phyloP scores from a whole-genome alignment of 2,888 invertebrate genomes.

The Lacanobia wlatinum region DNA sequence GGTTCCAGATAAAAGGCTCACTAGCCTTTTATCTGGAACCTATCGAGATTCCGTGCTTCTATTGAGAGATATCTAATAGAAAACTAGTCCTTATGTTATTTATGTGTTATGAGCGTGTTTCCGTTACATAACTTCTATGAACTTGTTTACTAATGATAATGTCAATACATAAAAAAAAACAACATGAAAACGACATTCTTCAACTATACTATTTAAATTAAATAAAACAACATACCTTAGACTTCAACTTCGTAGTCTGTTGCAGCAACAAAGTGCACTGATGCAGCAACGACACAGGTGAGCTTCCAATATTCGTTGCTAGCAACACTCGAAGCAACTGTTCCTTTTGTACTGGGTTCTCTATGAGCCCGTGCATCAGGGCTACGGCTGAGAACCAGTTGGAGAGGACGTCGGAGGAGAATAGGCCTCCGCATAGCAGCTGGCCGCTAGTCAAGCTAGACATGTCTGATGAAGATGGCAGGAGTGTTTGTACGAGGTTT shows the following conservation, averaged over 20 bases:
- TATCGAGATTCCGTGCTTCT: no score
- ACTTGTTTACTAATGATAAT: background rate
- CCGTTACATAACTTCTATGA: background rate
- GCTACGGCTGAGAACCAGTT: slow-evolving; percentile 99
- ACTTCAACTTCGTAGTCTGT: slow-evolving; percentile 94
- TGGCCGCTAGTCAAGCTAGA: slow-evolving; percentile 95
- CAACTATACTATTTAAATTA: background rate
- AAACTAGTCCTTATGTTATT: no score
- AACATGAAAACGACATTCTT: background rate
- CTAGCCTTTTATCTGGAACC: no score
- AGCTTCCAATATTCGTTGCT: slow-evolving; percentile 95
- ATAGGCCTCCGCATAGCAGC: slow-evolving; percentile 97
- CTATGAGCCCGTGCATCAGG: slow-evolving; percentile 96
- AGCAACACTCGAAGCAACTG: slow-evolving; percentile 97
- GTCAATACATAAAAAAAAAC: background rate
- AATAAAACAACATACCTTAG: slow-evolving; percentile 88
- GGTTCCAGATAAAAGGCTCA: no score
- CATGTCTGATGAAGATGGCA: slow-evolving; percentile 96
- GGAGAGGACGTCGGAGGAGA: slow-evolving; percentile 96
- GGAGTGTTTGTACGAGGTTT: slow-evolving; percentile 96
- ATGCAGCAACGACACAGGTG: slow-evolving; percentile 97
- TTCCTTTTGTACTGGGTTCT: slow-evolving; percentile 96
- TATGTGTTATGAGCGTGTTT: background rate
- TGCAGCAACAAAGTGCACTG: slow-evolving; percentile 96
- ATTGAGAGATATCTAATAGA: no score